Conservation (phyloP, 2,888 invertebrate species). For the Omphaloscelis lunosa region DNA sequence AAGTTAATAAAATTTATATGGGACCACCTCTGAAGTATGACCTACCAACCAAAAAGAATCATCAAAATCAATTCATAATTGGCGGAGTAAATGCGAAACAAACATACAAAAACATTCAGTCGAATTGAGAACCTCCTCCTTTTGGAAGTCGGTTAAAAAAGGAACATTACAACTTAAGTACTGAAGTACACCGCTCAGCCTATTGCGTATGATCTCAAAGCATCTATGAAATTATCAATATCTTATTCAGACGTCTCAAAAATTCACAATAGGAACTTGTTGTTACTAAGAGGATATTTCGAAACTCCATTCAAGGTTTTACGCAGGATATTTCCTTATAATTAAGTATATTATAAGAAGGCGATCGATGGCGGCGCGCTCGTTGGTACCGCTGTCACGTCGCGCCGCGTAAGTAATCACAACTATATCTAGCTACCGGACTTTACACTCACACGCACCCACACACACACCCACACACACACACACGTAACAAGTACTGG, state of each 20-base stretch:
- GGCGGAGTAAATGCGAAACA: too few species aligned
- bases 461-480: background rate
- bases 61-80: too few species aligned
- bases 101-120: too few species aligned
- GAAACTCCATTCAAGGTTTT: conserved; percentile 11
- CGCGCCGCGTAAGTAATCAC: conserved; percentile 77
- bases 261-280: background rate
- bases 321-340: conserved; percentile 47
- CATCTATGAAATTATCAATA: too few species aligned
- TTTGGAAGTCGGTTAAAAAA: too few species aligned
- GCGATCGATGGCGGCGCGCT: conserved; percentile 53
- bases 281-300: background rate
- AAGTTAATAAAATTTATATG: too few species aligned
- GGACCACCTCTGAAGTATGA: too few species aligned
- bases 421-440: conserved; percentile 79
- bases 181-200: background rate
- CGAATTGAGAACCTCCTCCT: too few species aligned
- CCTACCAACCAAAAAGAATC: too few species aligned
- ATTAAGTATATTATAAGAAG: conserved; percentile 47
- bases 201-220: background rate
- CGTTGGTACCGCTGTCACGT: conserved; percentile 79
- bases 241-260: background rate
- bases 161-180: background rate
- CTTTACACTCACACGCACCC: conserved; percentile 63
- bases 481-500: background rate